Base-by-base conservation (phyloP, 37 sponge, comb jelly and placozoan genomes). In the Halisarca cf. caerulea region DNA sequence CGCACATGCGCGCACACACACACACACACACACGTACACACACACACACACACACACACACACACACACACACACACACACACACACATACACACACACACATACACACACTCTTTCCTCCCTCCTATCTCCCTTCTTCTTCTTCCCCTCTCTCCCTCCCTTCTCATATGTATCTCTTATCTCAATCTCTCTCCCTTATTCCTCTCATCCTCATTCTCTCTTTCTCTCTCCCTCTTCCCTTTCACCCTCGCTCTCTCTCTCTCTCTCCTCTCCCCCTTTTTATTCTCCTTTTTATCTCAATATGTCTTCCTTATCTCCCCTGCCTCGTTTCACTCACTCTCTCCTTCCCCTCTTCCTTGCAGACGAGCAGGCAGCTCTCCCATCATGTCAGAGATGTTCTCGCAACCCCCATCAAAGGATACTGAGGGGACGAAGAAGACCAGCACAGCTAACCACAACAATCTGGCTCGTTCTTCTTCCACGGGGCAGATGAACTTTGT, bases 331-430 rank as follows among this genome's bases (percentile, higher is more conserved):
- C 66, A 18, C 66, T 64, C 66, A 18, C 18, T 64, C 66, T 64
- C 66, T 64, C 66, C 14, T 30, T 64, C 66, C 33, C 66, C 33
- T 6, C 60, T 25, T 25, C 25, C 60, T n/a, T 74, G 44, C 77
- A 74, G 77, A 43, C 42, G 77, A 6, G 77, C 77, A 17, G 77
- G 77, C 7, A 74, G 77, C 6, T 37, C 32, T 1, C 77, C 77
- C 8, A 40, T 74, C 8, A 37, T 37, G 24, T 74, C 77, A 5
- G 77, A 74, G 7, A 74, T 74, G 38, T 74, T 74, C 25, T n/a
- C n/a, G 1, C 18, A 23, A 8, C 21, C 42, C 21, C 21, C 43
- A 2, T n/a, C 24, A 18, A 23, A 44, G 21, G 24, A 37, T 11
- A 2, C 8, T 0, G 21, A 40, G 32, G 77, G 41, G 24, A 74